These are phyloP conservation scores for Spilarctia lutea DNA, from an alignment of 2,888 invertebrate species.

Conservation along the genomic window DNA sequence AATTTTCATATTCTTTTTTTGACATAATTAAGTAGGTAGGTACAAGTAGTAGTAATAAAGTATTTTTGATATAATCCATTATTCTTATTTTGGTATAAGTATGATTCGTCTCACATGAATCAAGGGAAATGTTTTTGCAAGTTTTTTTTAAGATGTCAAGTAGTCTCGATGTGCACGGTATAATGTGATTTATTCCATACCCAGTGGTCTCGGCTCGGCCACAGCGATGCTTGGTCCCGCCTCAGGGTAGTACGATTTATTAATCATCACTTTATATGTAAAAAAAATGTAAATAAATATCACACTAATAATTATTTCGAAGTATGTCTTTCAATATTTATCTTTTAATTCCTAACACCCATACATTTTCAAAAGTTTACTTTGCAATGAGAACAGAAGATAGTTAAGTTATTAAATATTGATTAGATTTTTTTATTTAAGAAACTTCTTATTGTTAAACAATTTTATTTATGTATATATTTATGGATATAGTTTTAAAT, in stretches of 20 bases:
- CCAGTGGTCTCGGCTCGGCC: neutral
- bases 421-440: no score
- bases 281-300: conserved; percentile 14
- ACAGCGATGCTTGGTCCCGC: neutral
- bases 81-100: neutral
- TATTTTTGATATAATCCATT: neutral
- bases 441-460: no score
- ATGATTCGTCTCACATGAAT: conserved; percentile 4
- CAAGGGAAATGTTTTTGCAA: neutral
- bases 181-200: conserved; percentile 13
- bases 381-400: no score
- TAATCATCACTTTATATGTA: conserved; percentile 19
- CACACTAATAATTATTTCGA: neutral
- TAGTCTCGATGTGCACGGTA: neutral
- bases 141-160: neutral
- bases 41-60: neutral
- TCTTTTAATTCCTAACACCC: no score
- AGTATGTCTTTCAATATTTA: no score
- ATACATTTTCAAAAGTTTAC: no score
- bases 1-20: no score
- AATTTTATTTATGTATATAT: no score
- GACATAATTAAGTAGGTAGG: neutral
- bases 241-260: conserved; percentile 1
- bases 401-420: no score
- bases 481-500: no score